Conservation (phyloP, 2,888 invertebrate species). For the Sipha maydis region DNA sequence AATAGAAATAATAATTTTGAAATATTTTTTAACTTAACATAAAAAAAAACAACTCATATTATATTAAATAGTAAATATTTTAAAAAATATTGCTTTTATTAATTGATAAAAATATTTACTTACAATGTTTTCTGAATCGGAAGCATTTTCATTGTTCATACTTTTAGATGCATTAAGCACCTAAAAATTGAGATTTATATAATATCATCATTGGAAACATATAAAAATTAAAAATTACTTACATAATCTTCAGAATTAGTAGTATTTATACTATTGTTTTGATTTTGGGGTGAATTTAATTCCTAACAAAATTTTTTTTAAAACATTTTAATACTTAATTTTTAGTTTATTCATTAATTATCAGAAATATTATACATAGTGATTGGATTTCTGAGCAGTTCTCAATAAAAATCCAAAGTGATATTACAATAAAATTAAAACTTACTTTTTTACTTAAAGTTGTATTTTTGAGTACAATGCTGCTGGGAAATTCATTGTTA, state of each 20-base stretch:
- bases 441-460: conserved; percentile 2
- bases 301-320: neutral
- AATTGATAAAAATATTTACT: no score
- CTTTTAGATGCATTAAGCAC: no score
- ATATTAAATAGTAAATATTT: no score
- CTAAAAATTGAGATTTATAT: no score
- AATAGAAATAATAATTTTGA: no score
- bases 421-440: neutral
- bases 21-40: no score
- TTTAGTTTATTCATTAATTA: neutral
- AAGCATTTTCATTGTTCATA: no score
- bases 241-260: neutral
- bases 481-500: neutral
- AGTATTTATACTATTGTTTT: neutral
- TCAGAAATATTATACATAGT: neutral
- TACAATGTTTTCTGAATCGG: no score
- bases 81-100: no score
- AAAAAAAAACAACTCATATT: no score
- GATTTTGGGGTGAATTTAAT: neutral
- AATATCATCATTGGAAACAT: neutral
- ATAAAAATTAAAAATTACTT: neutral
- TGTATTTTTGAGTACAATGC: no score
- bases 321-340: neutral
- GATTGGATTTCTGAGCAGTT: neutral
- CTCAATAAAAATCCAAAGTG: neutral